Conservation (phyloP, 2,797 vertebrate species). For the Hirundo rustica region DNA sequence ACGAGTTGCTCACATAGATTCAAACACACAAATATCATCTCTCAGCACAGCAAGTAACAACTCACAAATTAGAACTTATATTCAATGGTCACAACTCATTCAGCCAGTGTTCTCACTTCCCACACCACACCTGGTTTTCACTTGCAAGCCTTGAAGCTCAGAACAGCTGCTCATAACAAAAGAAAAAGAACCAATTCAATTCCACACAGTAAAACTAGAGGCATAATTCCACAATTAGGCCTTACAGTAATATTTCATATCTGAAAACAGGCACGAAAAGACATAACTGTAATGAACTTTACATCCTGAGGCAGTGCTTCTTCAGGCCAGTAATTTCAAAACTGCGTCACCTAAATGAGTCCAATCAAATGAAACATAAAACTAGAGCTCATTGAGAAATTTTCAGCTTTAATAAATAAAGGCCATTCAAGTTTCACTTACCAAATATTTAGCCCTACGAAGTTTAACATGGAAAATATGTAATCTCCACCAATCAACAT, state of each 20-base stretch:
- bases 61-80: background rate
- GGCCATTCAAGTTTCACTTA: conserved; percentile 71
- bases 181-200: background rate
- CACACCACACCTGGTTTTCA: background rate
- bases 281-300: background rate
- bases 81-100: background rate
- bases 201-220: background rate
- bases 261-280: background rate
- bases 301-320: background rate
- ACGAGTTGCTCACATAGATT: background rate
- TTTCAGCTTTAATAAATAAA: conserved; percentile 7
- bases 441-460: conserved; percentile 92
- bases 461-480: conserved; percentile 89
- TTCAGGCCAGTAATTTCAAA: background rate
- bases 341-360: background rate
- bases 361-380: background rate
- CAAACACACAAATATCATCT: background rate
- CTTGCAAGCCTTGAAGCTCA: background rate
- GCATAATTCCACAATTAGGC: background rate
- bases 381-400: background rate
- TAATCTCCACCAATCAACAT: conserved; percentile 93
- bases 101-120: background rate
- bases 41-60: background rate
- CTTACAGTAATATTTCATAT: background rate
- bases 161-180: background rate